Percentiles rank a stretch among this genome's conserved stretches.
Evolutionary conservation across 2,888 invertebrate species (phyloP).

Genomic region (Philhelius pedissequus): DNA sequence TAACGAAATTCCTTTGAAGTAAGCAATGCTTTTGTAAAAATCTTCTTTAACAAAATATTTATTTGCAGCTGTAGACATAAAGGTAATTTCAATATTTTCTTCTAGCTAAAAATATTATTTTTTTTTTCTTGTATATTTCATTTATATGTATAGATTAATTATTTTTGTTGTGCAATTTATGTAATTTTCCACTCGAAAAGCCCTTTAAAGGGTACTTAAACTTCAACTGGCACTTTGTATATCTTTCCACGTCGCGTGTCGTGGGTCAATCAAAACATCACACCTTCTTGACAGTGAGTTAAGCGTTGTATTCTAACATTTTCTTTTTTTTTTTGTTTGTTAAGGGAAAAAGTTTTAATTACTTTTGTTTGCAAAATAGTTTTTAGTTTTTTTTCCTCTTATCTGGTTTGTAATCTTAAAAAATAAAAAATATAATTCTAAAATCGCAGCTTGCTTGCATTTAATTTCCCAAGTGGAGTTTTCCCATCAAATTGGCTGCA

Average conservation of each 20-base stretch:
- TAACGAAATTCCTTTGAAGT: background rate
- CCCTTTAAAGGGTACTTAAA: background rate
- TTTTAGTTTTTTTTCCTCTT: background rate
- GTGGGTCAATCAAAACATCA: slow-evolving; percentile 1
- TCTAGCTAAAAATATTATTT: background rate
- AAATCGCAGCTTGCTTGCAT: slow-evolving; percentile 36
- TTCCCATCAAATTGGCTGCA: slow-evolving; percentile 77
- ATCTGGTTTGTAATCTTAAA: slow-evolving; percentile 28
- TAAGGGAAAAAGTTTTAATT: slow-evolving; percentile 14
- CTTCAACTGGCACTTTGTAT: slow-evolving; percentile 42
- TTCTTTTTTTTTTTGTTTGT: background rate
- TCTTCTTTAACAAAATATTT: background rate
- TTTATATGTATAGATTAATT: background rate
- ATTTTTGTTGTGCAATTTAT: slow-evolving; percentile 33
- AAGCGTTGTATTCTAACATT: slow-evolving; percentile 16
- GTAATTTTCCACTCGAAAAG: slow-evolving; percentile 5
- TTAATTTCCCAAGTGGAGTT: slow-evolving; percentile 75
- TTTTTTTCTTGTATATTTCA: slow-evolving; percentile 1
- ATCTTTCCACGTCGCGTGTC: slow-evolving; percentile 7
- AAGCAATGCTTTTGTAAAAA: background rate
- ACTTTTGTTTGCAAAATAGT: slow-evolving; percentile 21
- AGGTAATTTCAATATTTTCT: background rate
- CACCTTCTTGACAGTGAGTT: slow-evolving; percentile 38
- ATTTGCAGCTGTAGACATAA: background rate
- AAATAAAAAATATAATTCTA: slow-evolving; percentile 45